A percentile compares a stretch with the other conserved stretches of the same genome.
Conservation (phyloP, 2,888 invertebrate species). For the Ophraella communa region DNA sequence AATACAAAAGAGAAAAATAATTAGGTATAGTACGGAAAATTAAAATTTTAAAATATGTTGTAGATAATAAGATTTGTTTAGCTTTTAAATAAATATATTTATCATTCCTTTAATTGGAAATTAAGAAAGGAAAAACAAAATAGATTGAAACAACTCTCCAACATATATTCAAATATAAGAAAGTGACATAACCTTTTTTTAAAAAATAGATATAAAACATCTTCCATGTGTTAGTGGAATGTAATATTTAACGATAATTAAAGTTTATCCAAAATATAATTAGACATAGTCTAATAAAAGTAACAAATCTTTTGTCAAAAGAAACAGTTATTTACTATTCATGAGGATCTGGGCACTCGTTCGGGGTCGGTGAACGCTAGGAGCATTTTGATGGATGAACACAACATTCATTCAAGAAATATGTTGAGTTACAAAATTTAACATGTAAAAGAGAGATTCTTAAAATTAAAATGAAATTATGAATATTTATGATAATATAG, state of each 20-base stretch:
- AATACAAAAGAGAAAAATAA: too few species aligned
- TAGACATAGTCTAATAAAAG: background rate
- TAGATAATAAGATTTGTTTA: too few species aligned
- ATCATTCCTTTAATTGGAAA: too few species aligned
- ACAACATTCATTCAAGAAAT: background rate
- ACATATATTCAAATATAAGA: background rate
- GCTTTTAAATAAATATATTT: background rate
- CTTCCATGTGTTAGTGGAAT: background rate
- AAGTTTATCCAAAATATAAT: background rate
- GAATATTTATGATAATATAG: too few species aligned
- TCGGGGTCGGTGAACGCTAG: constrained; percentile 74
- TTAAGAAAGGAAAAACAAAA: background rate
- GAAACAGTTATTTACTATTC: constrained; percentile 56
- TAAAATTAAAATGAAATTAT: too few species aligned
- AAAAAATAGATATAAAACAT: background rate
- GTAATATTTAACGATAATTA: background rate
- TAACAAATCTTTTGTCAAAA: background rate
- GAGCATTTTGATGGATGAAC: constrained; percentile 18
- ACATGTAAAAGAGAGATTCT: background rate
- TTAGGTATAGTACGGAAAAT: too few species aligned
- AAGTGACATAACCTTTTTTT: constrained; percentile 12
- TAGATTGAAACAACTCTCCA: background rate
- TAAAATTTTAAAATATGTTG: too few species aligned
- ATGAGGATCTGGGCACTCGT: constrained; percentile 61
- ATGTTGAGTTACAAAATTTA: background rate